Percentiles rank a stretch among this genome's conserved stretches.
phyloP scores from a whole-genome alignment of 1,140 invertebrate species.

The Bilobella aurantiaca region DNA sequence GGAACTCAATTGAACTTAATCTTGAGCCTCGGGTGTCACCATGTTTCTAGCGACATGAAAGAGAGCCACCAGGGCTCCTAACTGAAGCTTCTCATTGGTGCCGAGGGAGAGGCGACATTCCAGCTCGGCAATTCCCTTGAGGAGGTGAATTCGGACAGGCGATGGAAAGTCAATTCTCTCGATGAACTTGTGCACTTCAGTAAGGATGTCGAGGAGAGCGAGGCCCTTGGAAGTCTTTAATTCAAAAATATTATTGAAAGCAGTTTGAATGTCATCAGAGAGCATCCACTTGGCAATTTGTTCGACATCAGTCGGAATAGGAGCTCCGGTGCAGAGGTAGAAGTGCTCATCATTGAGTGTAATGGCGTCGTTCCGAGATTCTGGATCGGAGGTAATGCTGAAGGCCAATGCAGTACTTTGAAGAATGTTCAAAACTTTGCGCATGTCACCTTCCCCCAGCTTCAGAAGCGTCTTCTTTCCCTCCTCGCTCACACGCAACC shows the following conservation, averaged over 20 bases:
- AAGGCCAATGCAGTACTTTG: slow-evolving; percentile 83
- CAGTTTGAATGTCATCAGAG: slow-evolving; percentile 67
- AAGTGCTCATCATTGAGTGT: slow-evolving; percentile 56
- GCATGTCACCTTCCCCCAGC: slow-evolving; percentile 93
- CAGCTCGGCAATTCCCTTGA: slow-evolving; percentile 71
- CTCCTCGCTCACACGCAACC: slow-evolving; percentile 74
- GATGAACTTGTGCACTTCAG: slow-evolving; percentile 72
- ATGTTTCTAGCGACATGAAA: slow-evolving; percentile 58
- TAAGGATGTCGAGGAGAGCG: slow-evolving; percentile 78
- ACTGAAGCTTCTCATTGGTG: slow-evolving; percentile 70
- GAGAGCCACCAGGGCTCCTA: slow-evolving; percentile 66
- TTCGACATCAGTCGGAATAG: slow-evolving; percentile 76
- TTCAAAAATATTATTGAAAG: slow-evolving; percentile 72
- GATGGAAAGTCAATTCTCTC: slow-evolving; percentile 75
- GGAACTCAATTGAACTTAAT: too few relatives aligned
- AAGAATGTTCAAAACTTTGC: slow-evolving; percentile 89
- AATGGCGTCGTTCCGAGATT: slow-evolving; percentile 44
- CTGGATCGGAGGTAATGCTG: slow-evolving; percentile 24
- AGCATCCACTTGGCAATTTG: slow-evolving; percentile 79
- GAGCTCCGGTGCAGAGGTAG: slow-evolving; percentile 94
- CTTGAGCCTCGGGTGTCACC: slow-evolving; percentile 24
- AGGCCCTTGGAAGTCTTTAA: slow-evolving; percentile 77
- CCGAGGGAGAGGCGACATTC: slow-evolving; percentile 66
- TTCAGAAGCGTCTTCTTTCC: slow-evolving; percentile 82
- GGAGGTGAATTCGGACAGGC: slow-evolving; percentile 57